These are phyloP conservation scores for Lepus oiostolus DNA, from an alignment of 2,797 vertebrate genomes.

Conservation along the genomic window DNA sequence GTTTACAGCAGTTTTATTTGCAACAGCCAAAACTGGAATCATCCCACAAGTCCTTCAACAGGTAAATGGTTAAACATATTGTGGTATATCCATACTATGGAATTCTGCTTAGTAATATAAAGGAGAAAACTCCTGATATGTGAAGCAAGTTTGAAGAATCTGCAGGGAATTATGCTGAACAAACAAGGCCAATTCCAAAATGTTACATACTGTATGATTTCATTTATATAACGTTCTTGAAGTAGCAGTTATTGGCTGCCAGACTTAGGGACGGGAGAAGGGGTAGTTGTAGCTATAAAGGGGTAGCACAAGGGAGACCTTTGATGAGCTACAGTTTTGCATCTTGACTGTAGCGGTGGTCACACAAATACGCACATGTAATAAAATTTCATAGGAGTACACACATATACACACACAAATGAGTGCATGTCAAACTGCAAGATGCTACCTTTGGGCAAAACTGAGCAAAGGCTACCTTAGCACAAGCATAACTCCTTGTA, in stretches of 20 bases:
- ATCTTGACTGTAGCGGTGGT: not conserved
- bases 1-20: constrained; percentile 43
- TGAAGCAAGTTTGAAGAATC: not conserved
- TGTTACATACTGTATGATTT: not conserved
- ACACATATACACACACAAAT: not conserved
- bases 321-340: not conserved
- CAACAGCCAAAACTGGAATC: constrained; percentile 14
- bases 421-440: not conserved
- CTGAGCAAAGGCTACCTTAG: not conserved
- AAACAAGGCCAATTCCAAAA: not conserved
- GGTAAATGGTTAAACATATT: not conserved
- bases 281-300: not conserved
- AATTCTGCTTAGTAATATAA: constrained; percentile 3
- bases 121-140: not conserved
- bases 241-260: constrained; percentile 16
- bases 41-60: not conserved
- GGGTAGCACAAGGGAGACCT: not conserved
- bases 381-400: constrained; percentile 1
- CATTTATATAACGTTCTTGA: constrained; percentile 30
- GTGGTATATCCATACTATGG: not conserved
- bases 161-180: constrained; percentile 4
- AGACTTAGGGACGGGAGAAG: not conserved
- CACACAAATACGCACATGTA: not conserved
- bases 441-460: constrained; percentile 4
- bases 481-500: not conserved